Percentiles rank a stretch among this genome's conserved stretches.
These are phyloP conservation scores for Harpegnathos saltator DNA, from an alignment of 1,140 invertebrate genomes.

Conservation along the genomic window DNA sequence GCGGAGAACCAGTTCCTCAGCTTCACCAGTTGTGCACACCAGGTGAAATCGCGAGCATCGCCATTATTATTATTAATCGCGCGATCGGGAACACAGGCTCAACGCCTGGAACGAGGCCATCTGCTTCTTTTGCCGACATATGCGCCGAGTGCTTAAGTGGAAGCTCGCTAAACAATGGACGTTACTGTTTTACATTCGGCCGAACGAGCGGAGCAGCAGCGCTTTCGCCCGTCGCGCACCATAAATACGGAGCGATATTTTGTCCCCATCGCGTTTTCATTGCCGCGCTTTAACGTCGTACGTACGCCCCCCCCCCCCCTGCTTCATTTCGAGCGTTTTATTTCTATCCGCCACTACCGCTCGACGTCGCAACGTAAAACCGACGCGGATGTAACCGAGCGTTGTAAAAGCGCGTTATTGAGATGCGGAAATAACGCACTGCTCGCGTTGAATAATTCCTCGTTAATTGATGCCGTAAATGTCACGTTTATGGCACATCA, in stretches of 20 bases:
- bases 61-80: no score
- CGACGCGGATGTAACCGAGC: conserved; percentile 2
- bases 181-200: conserved; percentile 26
- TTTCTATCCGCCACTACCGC: neutral
- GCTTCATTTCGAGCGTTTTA: conserved; percentile 48
- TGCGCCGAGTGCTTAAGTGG: neutral
- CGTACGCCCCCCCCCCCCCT: neutral
- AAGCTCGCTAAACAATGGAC: neutral
- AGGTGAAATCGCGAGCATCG: no score
- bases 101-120: no score
- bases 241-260: conserved; percentile 37
- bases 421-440: conserved; percentile 29
- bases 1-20: no score
- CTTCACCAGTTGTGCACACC: no score
- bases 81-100: no score
- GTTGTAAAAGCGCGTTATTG: conserved; percentile 29
- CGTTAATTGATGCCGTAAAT: conserved; percentile 53
- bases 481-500: conserved; percentile 36
- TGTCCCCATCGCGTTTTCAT: conserved; percentile 1
- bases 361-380: conserved; percentile 27
- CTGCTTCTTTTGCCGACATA: neutral
- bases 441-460: conserved; percentile 37
- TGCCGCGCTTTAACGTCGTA: neutral
- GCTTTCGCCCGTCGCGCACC: neutral
- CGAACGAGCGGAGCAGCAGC: neutral